phyloP scores from a whole-genome alignment of 2,113 vertebrate genomes.

The Chionodraco myersi region DNA sequence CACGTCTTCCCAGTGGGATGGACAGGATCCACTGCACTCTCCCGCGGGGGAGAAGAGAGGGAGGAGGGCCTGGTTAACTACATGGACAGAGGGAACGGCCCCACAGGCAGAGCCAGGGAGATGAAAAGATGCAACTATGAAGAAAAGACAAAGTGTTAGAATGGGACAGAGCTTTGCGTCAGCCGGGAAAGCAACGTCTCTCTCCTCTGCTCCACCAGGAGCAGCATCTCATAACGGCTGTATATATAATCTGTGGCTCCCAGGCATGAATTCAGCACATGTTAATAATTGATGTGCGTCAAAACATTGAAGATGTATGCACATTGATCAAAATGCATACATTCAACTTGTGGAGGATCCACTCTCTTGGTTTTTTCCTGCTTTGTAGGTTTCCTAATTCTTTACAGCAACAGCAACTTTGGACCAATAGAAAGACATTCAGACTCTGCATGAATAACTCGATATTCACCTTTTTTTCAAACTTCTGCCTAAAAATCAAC shows the following conservation, averaged over 20 bases:
- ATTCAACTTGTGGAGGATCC: constrained; percentile 43
- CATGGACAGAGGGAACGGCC: constrained; percentile 50
- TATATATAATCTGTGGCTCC: constrained; percentile 46
- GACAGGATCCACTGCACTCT: constrained; percentile 45
- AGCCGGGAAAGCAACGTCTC: constrained; percentile 53
- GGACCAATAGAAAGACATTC: constrained; percentile 25
- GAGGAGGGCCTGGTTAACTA: constrained; percentile 48
- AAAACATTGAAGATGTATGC: constrained; percentile 72
- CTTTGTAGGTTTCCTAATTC: neutral
- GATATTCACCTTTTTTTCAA: neutral
- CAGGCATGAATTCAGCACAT: constrained; percentile 64
- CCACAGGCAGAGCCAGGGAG: constrained; percentile 49
- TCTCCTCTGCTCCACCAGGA: constrained; percentile 30
- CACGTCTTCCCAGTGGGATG: constrained; percentile 67
- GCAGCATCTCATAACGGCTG: constrained; percentile 24
- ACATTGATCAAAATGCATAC: constrained; percentile 69
- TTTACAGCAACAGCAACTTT: constrained; percentile 44
- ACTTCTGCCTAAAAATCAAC: neutral
- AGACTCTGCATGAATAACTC: neutral
- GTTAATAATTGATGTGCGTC: constrained; percentile 79
- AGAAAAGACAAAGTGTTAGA: constrained; percentile 47
- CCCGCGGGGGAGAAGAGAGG: constrained; percentile 45
- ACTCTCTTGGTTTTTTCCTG: constrained; percentile 14
- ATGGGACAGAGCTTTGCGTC: constrained; percentile 48
- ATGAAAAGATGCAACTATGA: constrained; percentile 57